phyloP scores from a whole-genome alignment of 2,888 invertebrate species.

The Homarus gammarus region DNA sequence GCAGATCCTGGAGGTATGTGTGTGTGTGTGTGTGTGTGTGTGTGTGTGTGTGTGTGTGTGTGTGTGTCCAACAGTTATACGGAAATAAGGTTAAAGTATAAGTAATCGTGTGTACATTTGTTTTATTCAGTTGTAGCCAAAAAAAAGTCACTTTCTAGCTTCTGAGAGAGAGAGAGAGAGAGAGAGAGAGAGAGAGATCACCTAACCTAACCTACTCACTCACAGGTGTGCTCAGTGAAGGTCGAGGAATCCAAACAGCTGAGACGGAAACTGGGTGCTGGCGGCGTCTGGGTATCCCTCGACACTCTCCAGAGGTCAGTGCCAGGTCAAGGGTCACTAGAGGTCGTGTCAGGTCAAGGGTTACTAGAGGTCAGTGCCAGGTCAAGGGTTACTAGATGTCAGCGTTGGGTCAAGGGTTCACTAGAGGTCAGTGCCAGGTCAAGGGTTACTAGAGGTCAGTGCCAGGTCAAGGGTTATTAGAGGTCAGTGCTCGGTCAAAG shows the following conservation, averaged over 20 bases:
- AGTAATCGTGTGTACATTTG: too few relatives aligned
- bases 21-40: constrained; percentile 6
- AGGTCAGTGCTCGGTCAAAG: neutral
- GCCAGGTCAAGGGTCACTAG: neutral
- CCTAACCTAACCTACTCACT: neutral
- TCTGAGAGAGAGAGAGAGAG: neutral
- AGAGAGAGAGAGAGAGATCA: neutral
- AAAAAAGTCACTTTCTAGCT: neutral
- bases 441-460: neutral
- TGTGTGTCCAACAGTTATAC: too few relatives aligned
- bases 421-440: neutral
- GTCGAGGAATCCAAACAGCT: constrained; percentile 34
- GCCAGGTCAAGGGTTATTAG: neutral
- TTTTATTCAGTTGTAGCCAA: too few relatives aligned
- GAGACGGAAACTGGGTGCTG: neutral
- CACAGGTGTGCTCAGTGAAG: constrained; percentile 31
- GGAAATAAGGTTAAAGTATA: too few relatives aligned
- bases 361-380: neutral
- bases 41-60: neutral
- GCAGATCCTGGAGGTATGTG: constrained; percentile 7
- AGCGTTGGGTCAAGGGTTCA: neutral
- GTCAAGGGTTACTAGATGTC: neutral
- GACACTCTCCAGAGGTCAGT: constrained; percentile 46
- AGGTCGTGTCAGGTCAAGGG: neutral
- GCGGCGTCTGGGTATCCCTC: constrained; percentile 33